These are phyloP conservation scores for Emydura subglobosa DNA, from an alignment of 2,113 vertebrate genomes.

Conservation along the genomic window DNA sequence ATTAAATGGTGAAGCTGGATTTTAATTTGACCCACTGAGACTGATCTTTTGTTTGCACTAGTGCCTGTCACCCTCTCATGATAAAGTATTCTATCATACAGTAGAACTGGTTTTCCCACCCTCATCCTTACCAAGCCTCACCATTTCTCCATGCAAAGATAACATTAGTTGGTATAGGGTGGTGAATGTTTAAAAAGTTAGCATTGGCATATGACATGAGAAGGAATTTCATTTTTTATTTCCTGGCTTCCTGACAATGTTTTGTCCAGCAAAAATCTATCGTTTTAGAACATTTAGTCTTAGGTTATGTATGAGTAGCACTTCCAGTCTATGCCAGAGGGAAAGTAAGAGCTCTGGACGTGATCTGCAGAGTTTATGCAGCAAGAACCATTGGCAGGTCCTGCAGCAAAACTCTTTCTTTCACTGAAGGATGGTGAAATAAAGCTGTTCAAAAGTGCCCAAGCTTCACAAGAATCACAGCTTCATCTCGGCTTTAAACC, in stretches of 20 bases:
- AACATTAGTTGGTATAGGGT: too few relatives aligned
- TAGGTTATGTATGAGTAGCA: too few relatives aligned
- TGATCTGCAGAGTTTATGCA: too few relatives aligned
- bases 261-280: too few relatives aligned
- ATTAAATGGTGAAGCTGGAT: conserved; percentile 18
- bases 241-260: too few relatives aligned
- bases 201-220: too few relatives aligned
- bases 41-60: background rate
- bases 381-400: too few relatives aligned
- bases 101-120: background rate
- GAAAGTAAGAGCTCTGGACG: too few relatives aligned
- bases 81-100: background rate
- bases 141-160: fast-evolving
- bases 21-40: background rate
- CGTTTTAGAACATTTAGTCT: too few relatives aligned
- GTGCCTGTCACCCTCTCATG: background rate
- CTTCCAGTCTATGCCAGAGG: too few relatives aligned
- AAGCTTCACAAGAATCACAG: background rate
- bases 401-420: background rate
- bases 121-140: background rate
- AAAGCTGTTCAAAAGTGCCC: background rate
- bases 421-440: background rate
- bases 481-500: background rate
- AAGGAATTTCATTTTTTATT: too few relatives aligned
- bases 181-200: fast-evolving